Conservation (phyloP, 2,888 invertebrate genomes). For the Bombyx huttoni region DNA sequence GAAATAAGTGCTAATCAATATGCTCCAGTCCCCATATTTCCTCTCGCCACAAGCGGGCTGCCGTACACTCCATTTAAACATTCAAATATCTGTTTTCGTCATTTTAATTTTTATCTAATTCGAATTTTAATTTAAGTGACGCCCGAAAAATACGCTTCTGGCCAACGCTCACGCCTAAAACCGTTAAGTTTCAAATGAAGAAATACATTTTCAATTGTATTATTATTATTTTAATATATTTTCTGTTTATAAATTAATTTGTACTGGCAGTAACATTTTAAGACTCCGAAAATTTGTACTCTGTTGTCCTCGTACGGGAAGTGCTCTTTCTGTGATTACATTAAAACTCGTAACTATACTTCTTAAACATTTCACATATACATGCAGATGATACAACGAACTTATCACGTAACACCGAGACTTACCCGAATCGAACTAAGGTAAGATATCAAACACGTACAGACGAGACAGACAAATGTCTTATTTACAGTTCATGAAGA, state of each 20-base stretch:
- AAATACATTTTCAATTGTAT: constrained; percentile 10
- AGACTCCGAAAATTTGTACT: constrained; percentile 71
- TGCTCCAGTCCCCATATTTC: constrained; percentile 13
- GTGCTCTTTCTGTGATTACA: constrained; percentile 52
- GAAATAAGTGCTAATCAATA: constrained; percentile 7
- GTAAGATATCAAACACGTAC: background rate
- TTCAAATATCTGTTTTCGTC: constrained; percentile 41
- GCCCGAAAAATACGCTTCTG: constrained; percentile 64
- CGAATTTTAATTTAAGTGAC: constrained; percentile 55
- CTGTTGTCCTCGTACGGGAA: constrained; percentile 49
- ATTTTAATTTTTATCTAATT: constrained; percentile 19
- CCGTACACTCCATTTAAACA: constrained; percentile 23
- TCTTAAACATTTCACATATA: constrained; percentile 18
- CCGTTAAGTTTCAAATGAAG: constrained; percentile 17
- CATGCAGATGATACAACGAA: constrained; percentile 56
- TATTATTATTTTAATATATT: constrained; percentile 17
- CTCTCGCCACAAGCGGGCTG: constrained; percentile 26
- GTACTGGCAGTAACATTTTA: constrained; percentile 64
- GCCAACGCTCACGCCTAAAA: constrained; percentile 64
- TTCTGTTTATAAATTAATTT: constrained; percentile 53
- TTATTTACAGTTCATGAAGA: background rate
- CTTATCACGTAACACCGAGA: constrained; percentile 49
- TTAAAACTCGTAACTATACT: constrained; percentile 14
- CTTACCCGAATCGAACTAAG: constrained; percentile 44
- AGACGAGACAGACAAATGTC: constrained; percentile 3